A percentile compares a stretch with the other conserved stretches of the same genome.
Evolutionary conservation across 2,888 invertebrate genomes (phyloP).

Genomic region (Maniola hyperantus): DNA sequence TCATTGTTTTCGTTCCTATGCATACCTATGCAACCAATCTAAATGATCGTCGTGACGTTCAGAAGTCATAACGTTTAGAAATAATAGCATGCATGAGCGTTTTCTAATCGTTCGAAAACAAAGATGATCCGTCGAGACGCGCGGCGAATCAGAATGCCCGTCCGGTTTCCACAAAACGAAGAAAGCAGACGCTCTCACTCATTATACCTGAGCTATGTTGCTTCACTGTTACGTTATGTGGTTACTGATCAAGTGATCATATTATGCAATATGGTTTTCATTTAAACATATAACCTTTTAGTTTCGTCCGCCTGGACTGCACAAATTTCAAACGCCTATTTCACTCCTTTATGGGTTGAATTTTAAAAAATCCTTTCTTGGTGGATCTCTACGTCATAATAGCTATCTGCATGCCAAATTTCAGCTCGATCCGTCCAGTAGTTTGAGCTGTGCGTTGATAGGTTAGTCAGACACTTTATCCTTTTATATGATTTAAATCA

Average conservation of each 20-base stretch:
- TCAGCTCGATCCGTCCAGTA: too few relatives aligned
- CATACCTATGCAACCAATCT: background rate
- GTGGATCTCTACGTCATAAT: too few relatives aligned
- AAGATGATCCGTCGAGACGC: constrained; percentile 35
- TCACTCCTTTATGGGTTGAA: too few relatives aligned
- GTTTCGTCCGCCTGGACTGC: too few relatives aligned
- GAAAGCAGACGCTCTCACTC: constrained; percentile 46
- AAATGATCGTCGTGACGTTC: background rate
- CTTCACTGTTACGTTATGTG: constrained; percentile 25
- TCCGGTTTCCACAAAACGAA: constrained; percentile 46
- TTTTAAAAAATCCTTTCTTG: too few relatives aligned
- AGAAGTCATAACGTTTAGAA: constrained; percentile 1
- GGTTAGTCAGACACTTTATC: too few relatives aligned
- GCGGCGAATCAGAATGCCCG: constrained; percentile 41
- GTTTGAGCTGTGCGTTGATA: too few relatives aligned
- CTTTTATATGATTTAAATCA: too few relatives aligned
- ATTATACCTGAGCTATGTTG: constrained; percentile 1
- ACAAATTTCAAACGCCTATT: too few relatives aligned
- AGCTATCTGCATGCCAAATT: too few relatives aligned
- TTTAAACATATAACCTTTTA: too few relatives aligned
- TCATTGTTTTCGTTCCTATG: background rate
- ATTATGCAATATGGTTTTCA: too few relatives aligned
- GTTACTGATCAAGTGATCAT: constrained; percentile 10
- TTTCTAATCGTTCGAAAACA: constrained; percentile 28
- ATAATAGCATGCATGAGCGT: constrained; percentile 4